Evolutionary conservation across 2,888 invertebrate genomes (phyloP).

Genomic region (Cenopis cana): DNA sequence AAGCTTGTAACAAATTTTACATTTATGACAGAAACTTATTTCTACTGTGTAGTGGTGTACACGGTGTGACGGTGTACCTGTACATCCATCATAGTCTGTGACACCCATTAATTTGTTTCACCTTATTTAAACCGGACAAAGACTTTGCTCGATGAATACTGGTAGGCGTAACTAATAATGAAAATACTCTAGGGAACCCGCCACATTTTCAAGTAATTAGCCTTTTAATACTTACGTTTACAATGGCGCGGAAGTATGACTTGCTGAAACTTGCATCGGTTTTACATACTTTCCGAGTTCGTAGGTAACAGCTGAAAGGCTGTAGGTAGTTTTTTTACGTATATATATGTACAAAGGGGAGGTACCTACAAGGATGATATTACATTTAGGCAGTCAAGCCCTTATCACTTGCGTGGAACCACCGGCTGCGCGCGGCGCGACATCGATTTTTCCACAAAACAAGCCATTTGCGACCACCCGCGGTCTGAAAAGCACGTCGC

Average conservation of each 20-base stretch:
- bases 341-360: slow-evolving; percentile 28
- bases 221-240: neutral
- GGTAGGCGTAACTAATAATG: slow-evolving; percentile 13
- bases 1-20: too few relatives aligned
- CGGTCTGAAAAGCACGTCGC: slow-evolving; percentile 75
- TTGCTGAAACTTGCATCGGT: slow-evolving; percentile 26
- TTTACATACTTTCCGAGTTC: slow-evolving; percentile 20
- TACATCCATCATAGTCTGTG: too few relatives aligned
- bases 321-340: neutral
- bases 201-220: slow-evolving; percentile 6
- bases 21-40: too few relatives aligned
- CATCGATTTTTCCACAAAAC: slow-evolving; percentile 81
- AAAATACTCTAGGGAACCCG: neutral
- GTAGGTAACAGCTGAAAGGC: slow-evolving; percentile 35
- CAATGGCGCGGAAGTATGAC: slow-evolving; percentile 15
- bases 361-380: slow-evolving; percentile 37
- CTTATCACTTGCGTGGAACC: slow-evolving; percentile 71
- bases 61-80: too few relatives aligned
- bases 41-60: too few relatives aligned
- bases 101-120: neutral
- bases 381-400: slow-evolving; percentile 45
- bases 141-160: neutral
- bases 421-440: slow-evolving; percentile 75
- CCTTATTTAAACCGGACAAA: neutral
- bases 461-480: slow-evolving; percentile 73